Percentiles rank a stretch among this genome's conserved stretches.
Conservation (phyloP, 2,797 vertebrate species). For the Bradypodion ventrale region DNA sequence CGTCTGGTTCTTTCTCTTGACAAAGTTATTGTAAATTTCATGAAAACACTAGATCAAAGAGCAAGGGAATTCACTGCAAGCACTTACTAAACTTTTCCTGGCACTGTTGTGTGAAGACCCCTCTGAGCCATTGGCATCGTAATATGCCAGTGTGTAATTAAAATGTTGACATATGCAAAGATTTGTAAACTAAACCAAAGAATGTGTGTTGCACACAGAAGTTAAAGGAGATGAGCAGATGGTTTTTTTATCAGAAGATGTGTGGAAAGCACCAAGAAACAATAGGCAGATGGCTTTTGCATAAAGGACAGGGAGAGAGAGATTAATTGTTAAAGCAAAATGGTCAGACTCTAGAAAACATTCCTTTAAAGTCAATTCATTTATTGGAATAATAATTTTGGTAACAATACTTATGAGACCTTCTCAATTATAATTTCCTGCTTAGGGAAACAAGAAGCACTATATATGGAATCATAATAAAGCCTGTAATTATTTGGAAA, state of each 20-base stretch:
- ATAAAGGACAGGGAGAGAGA: slow-evolving; percentile 60
- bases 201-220: slow-evolving; percentile 64
- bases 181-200: slow-evolving; percentile 66
- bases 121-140: slow-evolving; percentile 55
- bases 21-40: slow-evolving; percentile 62
- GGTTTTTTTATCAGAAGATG: slow-evolving; percentile 65
- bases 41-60: slow-evolving; percentile 46
- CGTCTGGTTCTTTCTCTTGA: slow-evolving; percentile 58
- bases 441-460: background rate
- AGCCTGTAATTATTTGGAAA: background rate
- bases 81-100: slow-evolving; percentile 47
- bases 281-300: slow-evolving; percentile 70
- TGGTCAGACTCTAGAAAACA: background rate
- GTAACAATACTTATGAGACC: background rate
- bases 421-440: background rate
- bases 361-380: background rate
- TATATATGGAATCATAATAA: background rate
- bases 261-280: slow-evolving; percentile 62
- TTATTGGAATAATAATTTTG: background rate
- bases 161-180: slow-evolving; percentile 72
- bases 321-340: slow-evolving; percentile 38
- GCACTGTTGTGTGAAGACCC: slow-evolving; percentile 38
- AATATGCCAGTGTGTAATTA: slow-evolving; percentile 64
- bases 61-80: slow-evolving; percentile 51
- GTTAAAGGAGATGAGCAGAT: slow-evolving; percentile 74